phyloP scores from a whole-genome alignment of 1,140 invertebrate genomes.

The Tribolium madens region DNA sequence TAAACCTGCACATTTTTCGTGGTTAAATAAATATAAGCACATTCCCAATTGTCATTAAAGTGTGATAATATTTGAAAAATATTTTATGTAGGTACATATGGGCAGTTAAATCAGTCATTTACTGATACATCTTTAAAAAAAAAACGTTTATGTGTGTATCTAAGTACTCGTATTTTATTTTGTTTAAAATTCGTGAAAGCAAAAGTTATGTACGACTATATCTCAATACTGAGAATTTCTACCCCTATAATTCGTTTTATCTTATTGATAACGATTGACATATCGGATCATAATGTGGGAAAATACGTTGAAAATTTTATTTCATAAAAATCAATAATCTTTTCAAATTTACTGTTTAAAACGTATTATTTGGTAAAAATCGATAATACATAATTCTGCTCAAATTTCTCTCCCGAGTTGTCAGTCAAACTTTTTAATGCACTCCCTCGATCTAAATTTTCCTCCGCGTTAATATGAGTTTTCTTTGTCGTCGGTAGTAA shows the following conservation, averaged over 20 bases:
- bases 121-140: neutral
- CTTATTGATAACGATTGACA: no score
- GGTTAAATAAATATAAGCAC: neutral
- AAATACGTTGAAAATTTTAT: no score
- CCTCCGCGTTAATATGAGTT: slow-evolving; percentile 21
- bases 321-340: neutral
- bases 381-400: slow-evolving; percentile 50
- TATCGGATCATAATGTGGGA: no score
- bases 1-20: neutral
- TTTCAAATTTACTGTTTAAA: neutral
- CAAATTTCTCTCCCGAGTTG: slow-evolving; percentile 55
- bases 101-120: neutral
- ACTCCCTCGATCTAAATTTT: slow-evolving; percentile 49
- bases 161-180: no score
- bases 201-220: no score
- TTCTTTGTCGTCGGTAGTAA: slow-evolving; percentile 30
- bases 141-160: no score
- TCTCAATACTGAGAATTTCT: no score
- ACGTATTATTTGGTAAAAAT: neutral
- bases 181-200: no score
- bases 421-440: slow-evolving; percentile 58
- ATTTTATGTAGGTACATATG: neutral
- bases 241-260: no score
- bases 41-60: neutral
- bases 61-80: neutral